phyloP scores from a whole-genome alignment of 2,888 invertebrate genomes.

The Thyatira batis region DNA sequence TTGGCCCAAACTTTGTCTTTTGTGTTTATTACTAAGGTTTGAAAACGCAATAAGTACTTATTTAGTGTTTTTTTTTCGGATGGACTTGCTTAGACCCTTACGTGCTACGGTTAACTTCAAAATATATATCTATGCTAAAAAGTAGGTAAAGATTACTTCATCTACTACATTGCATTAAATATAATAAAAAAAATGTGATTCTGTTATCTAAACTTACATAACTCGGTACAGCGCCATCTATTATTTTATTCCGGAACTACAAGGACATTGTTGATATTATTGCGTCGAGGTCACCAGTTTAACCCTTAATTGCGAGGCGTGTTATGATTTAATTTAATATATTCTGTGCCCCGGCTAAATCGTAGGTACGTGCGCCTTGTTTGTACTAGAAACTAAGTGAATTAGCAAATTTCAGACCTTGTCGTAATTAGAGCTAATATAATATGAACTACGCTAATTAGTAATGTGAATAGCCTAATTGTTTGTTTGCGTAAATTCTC shows the following conservation, averaged over 20 bases:
- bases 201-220: neutral
- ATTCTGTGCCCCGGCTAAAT: neutral
- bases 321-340: neutral
- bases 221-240: neutral
- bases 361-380: neutral
- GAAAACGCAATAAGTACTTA: no score
- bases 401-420: neutral
- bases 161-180: no score
- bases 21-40: no score
- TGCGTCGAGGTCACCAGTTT: neutral
- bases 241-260: neutral
- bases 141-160: no score
- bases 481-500: neutral
- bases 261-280: neutral
- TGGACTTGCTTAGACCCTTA: no score
- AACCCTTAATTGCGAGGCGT: neutral
- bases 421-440: neutral
- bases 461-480: neutral
- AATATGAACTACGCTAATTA: neutral
- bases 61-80: no score
- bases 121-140: no score
- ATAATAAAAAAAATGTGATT: no score
- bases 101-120: no score
- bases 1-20: no score
- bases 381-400: neutral